Evolutionary conservation across 2,888 invertebrate species (phyloP).

Genomic region (Hypselothyrea guttata): DNA sequence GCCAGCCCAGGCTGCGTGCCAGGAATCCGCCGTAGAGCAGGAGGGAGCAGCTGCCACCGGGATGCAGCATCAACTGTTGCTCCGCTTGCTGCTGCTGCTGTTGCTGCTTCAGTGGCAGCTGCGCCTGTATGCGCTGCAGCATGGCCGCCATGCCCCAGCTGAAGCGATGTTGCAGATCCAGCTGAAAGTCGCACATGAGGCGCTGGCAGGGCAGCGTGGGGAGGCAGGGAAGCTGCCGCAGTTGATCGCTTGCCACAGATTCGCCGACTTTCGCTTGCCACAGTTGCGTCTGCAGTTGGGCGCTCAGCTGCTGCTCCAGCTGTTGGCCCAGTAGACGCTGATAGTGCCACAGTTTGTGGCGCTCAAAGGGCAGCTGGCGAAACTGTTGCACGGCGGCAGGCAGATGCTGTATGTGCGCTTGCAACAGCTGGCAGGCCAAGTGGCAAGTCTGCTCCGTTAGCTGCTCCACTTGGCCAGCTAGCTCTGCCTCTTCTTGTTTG

Average conservation of each 20-base stretch:
- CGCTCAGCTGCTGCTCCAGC: constrained; percentile 93
- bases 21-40: constrained; percentile 91
- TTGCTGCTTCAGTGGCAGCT: constrained; percentile 47
- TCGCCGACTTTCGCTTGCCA: constrained; percentile 89
- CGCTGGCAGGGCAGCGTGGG: constrained; percentile 98
- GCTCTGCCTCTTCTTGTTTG: constrained; percentile 87
- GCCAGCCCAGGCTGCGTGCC: constrained; percentile 98
- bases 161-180: constrained; percentile 97
- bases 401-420: constrained; percentile 96
- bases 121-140: constrained; percentile 90
- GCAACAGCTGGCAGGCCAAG: constrained; percentile 94
- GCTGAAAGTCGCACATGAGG: constrained; percentile 96
- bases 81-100: constrained; percentile 51
- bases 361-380: constrained; percentile 90
- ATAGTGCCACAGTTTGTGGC: constrained; percentile 95
- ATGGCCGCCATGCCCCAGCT: constrained; percentile 95
- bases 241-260: constrained; percentile 90
- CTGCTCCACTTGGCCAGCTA: constrained; percentile 97
- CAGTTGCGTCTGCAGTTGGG: constrained; percentile 90
- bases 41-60: constrained; percentile 88
- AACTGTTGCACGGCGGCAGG: constrained; percentile 95
- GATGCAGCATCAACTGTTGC: constrained; percentile 86
- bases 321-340: constrained; percentile 95
- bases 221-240: constrained; percentile 92
- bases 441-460: constrained; percentile 97